phyloP scores from a whole-genome alignment of 2,113 vertebrate genomes.

The Lampris megalopsis region DNA sequence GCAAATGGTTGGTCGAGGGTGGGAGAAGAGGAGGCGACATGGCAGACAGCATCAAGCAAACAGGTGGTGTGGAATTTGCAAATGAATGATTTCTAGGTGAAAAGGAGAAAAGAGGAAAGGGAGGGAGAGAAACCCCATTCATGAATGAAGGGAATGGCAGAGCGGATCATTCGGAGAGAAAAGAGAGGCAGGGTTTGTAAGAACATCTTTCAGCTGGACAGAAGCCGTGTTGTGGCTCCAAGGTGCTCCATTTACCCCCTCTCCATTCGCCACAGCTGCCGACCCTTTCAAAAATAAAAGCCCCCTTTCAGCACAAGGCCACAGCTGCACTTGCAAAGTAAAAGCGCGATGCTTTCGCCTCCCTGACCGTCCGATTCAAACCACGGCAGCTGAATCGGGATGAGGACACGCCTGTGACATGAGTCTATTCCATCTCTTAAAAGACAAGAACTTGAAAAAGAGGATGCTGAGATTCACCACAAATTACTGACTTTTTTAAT shows the following conservation, averaged over 20 bases:
- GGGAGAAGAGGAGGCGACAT: neutral
- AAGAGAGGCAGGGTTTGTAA: slow-evolving; percentile 20
- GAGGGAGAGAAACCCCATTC: neutral
- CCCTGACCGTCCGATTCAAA: slow-evolving; percentile 38
- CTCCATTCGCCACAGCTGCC: slow-evolving; percentile 57
- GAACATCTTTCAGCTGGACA: slow-evolving; percentile 34
- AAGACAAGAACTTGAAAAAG: slow-evolving; percentile 17
- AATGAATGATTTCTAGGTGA: slow-evolving; percentile 16
- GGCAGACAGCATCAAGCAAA: slow-evolving; percentile 5
- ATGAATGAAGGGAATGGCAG: slow-evolving; percentile 30
- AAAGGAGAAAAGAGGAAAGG: neutral
- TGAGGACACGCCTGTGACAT: slow-evolving; percentile 21
- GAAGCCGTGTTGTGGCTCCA: slow-evolving; percentile 36
- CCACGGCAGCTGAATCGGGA: slow-evolving; percentile 38
- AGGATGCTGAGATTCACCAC: neutral
- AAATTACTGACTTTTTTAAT: neutral
- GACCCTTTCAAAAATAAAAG: slow-evolving; percentile 69
- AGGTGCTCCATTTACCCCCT: slow-evolving; percentile 38
- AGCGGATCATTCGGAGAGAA: slow-evolving; percentile 37
- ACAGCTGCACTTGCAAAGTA: slow-evolving; percentile 76
- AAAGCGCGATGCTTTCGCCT: slow-evolving; percentile 41
- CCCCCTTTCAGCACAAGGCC: slow-evolving; percentile 63
- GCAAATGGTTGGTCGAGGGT: no score
- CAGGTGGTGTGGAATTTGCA: slow-evolving; percentile 12
- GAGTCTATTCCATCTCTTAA: slow-evolving; percentile 21